These are phyloP conservation scores for Drosophila macrothrix DNA, from an alignment of 2,888 invertebrate genomes.

Conservation along the genomic window DNA sequence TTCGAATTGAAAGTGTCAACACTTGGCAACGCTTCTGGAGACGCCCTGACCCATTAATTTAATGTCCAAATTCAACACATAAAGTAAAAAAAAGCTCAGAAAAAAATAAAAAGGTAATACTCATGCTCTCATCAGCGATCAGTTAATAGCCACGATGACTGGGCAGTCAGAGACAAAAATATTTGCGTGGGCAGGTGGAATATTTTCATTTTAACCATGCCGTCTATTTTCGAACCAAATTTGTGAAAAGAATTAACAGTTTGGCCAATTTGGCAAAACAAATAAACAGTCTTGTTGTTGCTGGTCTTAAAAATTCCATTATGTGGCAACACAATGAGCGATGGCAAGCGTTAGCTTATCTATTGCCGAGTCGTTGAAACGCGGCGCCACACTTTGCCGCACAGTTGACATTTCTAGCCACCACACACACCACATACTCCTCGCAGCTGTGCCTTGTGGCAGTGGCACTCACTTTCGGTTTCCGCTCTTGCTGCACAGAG, in stretches of 20 bases:
- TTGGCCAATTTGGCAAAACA: constrained; percentile 50
- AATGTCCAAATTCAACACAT: constrained; percentile 37
- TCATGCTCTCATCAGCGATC: constrained; percentile 40
- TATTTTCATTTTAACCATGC: constrained; percentile 53
- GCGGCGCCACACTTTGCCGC: constrained; percentile 49
- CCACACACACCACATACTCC: not conserved
- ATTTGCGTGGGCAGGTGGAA: constrained; percentile 62
- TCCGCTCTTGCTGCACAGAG: constrained; percentile 29
- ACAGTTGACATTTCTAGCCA: constrained; percentile 49
- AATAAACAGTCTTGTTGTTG: constrained; percentile 46
- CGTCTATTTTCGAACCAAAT: constrained; percentile 58
- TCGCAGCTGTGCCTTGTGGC: constrained; percentile 4
- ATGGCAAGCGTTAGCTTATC: constrained; percentile 15
- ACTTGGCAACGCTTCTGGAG: constrained; percentile 50
- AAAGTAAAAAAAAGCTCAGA: constrained; percentile 11
- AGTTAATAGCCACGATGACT: constrained; percentile 68
- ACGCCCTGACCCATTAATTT: constrained; percentile 67
- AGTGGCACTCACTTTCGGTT: constrained; percentile 46
- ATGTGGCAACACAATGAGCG: constrained; percentile 21
- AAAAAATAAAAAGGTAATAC: constrained; percentile 19
- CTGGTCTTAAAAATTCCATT: constrained; percentile 46
- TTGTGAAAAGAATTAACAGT: constrained; percentile 64
- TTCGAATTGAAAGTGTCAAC: constrained; percentile 78
- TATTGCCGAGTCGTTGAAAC: constrained; percentile 9
- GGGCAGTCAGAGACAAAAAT: constrained; percentile 25